These are phyloP conservation scores for Drosophila lowei DNA, from an alignment of 1,140 invertebrate species.

Conservation along the genomic window DNA sequence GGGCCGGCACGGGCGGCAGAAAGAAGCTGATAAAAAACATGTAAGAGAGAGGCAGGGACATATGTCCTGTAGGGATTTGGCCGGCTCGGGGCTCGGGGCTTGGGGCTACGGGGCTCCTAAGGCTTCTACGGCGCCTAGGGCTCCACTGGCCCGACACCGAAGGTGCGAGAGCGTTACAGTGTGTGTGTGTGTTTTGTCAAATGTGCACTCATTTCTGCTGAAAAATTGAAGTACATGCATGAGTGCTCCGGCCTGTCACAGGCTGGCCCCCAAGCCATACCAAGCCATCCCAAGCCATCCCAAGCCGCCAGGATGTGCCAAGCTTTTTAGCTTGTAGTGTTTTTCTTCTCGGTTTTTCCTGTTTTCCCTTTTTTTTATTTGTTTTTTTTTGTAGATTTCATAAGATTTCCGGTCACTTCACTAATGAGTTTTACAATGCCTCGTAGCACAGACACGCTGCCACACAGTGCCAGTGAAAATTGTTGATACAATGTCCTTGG, in stretches of 20 bases:
- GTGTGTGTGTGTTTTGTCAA: conserved; percentile 68
- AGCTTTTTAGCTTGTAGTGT: conserved; percentile 50
- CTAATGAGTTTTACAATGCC: conserved; percentile 79
- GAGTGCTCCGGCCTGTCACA: conserved; percentile 61
- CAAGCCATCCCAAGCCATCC: background rate
- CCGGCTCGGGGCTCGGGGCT: background rate
- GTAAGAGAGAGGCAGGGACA: conserved; percentile 28
- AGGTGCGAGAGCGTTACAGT: conserved; percentile 38
- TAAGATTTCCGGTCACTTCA: conserved; percentile 80
- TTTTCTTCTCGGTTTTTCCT: conserved; percentile 8
- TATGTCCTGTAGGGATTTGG: conserved; percentile 61
- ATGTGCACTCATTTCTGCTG: conserved; percentile 79
- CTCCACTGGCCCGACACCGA: conserved; percentile 29
- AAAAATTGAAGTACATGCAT: conserved; percentile 81
- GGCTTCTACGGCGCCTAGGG: conserved; percentile 29
- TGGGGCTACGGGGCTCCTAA: conserved; percentile 19
- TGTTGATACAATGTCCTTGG: conserved; percentile 64
- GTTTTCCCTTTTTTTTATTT: conserved; percentile 10
- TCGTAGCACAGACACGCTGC: conserved; percentile 45
- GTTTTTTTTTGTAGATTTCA: conserved; percentile 56
- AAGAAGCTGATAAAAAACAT: too few relatives aligned
- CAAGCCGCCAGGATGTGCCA: conserved; percentile 17
- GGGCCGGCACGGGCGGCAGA: conserved; percentile 2
- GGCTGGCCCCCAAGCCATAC: conserved; percentile 3
- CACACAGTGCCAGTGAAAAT: conserved; percentile 17